phyloP scores from a whole-genome alignment of 2,888 invertebrate genomes.

The Leuctra nigra region DNA sequence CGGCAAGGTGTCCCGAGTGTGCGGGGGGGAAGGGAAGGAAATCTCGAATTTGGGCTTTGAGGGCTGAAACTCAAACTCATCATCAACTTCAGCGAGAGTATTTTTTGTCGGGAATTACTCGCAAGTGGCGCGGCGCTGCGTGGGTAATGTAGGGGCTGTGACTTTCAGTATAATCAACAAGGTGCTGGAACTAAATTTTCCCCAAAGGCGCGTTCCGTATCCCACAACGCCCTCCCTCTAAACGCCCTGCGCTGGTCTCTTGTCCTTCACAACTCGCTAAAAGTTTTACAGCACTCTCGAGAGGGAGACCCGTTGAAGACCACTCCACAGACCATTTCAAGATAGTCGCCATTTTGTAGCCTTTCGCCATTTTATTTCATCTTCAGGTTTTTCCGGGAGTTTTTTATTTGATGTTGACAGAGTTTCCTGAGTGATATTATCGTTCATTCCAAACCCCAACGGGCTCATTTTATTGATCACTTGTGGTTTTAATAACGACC shows the following conservation, averaged over 20 bases:
- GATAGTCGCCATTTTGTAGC: constrained; percentile 2
- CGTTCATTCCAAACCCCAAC: neutral
- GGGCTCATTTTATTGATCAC: neutral
- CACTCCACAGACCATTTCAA: constrained; percentile 1
- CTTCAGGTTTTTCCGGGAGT: neutral
- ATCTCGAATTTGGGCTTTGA: constrained; percentile 9
- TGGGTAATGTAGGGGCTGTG: too few species aligned
- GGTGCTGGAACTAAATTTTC: neutral
- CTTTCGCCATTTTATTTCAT: constrained; percentile 7
- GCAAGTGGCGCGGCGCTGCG: too few species aligned
- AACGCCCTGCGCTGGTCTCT: neutral
- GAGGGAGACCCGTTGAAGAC: constrained; percentile 4
- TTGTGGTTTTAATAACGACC: constrained; percentile 4
- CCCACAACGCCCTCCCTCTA: neutral
- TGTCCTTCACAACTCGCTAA: neutral
- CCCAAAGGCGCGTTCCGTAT: constrained; percentile 3
- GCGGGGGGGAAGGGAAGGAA: too few species aligned
- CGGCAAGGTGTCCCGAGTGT: too few species aligned
- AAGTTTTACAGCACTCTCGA: constrained; percentile 14
- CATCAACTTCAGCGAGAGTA: neutral
- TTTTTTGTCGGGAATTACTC: too few species aligned
- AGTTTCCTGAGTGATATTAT: neutral
- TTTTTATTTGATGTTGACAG: constrained; percentile 6
- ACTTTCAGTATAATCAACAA: constrained; percentile 16
- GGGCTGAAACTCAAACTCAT: constrained; percentile 4